Percentiles rank a stretch among this genome's conserved stretches.
Conservation (phyloP, 2,888 invertebrate genomes). For the Erebia palarica region DNA sequence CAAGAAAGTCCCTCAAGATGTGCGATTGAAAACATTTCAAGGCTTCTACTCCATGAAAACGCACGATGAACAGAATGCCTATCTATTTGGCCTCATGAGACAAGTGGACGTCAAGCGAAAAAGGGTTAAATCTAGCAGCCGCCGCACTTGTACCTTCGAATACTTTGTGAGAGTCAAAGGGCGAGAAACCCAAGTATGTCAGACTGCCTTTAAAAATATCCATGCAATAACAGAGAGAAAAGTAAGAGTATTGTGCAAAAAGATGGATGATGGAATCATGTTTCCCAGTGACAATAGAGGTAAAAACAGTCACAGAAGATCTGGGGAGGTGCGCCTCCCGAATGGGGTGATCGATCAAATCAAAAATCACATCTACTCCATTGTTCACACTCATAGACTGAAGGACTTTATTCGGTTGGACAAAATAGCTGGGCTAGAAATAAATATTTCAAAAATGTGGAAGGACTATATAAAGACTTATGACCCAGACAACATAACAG, state of each 20-base stretch:
- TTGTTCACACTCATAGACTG: constrained; percentile 77
- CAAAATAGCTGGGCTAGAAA: constrained; percentile 80
- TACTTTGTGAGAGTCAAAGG: constrained; percentile 81
- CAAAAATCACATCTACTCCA: constrained; percentile 79
- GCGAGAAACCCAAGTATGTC: constrained; percentile 81
- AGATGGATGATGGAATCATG: constrained; percentile 83
- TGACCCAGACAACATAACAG: constrained; percentile 78
- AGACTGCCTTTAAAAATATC: constrained; percentile 82
- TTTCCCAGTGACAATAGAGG: constrained; percentile 82
- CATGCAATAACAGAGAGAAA: constrained; percentile 82
- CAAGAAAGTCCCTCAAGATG: constrained; percentile 76
- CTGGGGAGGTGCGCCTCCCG: constrained; percentile 78
- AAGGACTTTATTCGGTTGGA: constrained; percentile 80
- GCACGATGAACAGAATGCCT: constrained; percentile 83
- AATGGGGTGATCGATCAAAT: constrained; percentile 76
- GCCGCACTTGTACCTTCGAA: constrained; percentile 82
- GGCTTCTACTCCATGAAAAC: constrained; percentile 82
- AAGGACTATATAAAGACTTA: constrained; percentile 81
- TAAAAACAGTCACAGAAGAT: constrained; percentile 77
- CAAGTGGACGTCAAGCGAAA: constrained; percentile 82
- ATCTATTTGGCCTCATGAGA: constrained; percentile 81
- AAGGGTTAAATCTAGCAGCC: constrained; percentile 78
- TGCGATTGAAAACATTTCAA: constrained; percentile 78
- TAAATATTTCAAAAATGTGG: constrained; percentile 83
- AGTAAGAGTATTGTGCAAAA: constrained; percentile 81